These are phyloP conservation scores for Drosophila quinaria DNA, from an alignment of 2,888 invertebrate genomes.

Conservation along the genomic window DNA sequence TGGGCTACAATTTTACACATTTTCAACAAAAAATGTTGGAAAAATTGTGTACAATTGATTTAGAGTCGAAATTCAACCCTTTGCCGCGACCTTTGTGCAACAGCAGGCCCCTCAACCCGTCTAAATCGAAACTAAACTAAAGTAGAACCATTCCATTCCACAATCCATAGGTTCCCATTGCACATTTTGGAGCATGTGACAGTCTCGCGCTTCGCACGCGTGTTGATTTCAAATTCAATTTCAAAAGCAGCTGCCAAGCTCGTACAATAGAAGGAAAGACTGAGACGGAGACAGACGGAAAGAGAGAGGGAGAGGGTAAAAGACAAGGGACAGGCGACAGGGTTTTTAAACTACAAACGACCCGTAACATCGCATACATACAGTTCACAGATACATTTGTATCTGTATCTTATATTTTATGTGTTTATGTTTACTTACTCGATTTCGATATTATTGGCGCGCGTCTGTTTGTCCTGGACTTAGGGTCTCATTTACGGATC, in stretches of 20 bases:
- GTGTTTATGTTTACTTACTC: constrained; percentile 71
- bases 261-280: constrained; percentile 28
- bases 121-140: constrained; percentile 22
- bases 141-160: background rate
- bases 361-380: constrained; percentile 27
- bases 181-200: constrained; percentile 71
- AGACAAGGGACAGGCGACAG: background rate
- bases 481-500: constrained; percentile 38
- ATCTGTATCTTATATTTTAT: constrained; percentile 52
- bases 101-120: constrained; percentile 35
- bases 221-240: constrained; percentile 70
- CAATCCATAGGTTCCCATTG: background rate
- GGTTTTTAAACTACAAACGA: constrained; percentile 48
- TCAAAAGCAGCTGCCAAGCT: constrained; percentile 47
- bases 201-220: constrained; percentile 73
- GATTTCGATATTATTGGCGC: constrained; percentile 74
- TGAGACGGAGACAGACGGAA: background rate
- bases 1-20: constrained; percentile 68
- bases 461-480: constrained; percentile 62
- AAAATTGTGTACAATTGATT: constrained; percentile 52
- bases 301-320: background rate
- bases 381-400: constrained; percentile 23
- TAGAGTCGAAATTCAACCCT: constrained; percentile 37
- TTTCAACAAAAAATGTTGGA: constrained; percentile 52
- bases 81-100: constrained; percentile 29